Evolutionary conservation across 1,140 invertebrate genomes (phyloP), one percentile per base, ranked within the genome.

Genomic region (Rhyacophila brunnea): DNA sequence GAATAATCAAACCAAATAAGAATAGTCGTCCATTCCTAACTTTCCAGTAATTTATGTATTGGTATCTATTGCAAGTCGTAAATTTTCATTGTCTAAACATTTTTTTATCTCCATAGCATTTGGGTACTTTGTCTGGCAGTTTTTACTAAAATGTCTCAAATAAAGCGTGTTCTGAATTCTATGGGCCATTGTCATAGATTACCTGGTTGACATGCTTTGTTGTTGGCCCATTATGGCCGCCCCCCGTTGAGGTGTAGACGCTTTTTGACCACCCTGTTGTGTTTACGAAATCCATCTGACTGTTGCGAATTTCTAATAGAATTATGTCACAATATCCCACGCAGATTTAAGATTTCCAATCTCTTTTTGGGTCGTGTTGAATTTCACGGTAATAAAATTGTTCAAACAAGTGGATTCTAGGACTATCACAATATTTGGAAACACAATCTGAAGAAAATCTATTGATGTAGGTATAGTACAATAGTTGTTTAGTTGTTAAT

Each of bases 311-410:
- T 38, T 46, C 46, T 38, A 13, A 18, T 18, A 10, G 43, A 47
- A 18, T 47, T 47, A 19, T 48, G 54, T 56, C 54, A 56, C 15
- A 56, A 38, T 47, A 56, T 47, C 43, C 18, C 36, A 38, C 36
- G 46, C 38, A 40, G 9, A 13, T 28, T 28, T 28, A 38, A 40
- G 9, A 13, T 28, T 28, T 28, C 23, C 23, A 28, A 28, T 28
- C 3, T 9, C 23, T 28, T 5, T 28, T 28, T 28, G 23, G 23
- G 23, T 28, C 23, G 23, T 28, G 23, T 28, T 28, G 15, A 35
- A 62, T 62, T 62, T 62, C 53, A 62, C 48, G 60, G 53, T 50
- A 18, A 42, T 60, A 60, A 54, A 60, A 45, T 38, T 18, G 35
- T 51, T 38, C 10, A 40, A 40, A n/a, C n/a, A 40, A 40, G 38